Conservation (phyloP, 2,113 vertebrate species). For the Syrmaticus mikado region DNA sequence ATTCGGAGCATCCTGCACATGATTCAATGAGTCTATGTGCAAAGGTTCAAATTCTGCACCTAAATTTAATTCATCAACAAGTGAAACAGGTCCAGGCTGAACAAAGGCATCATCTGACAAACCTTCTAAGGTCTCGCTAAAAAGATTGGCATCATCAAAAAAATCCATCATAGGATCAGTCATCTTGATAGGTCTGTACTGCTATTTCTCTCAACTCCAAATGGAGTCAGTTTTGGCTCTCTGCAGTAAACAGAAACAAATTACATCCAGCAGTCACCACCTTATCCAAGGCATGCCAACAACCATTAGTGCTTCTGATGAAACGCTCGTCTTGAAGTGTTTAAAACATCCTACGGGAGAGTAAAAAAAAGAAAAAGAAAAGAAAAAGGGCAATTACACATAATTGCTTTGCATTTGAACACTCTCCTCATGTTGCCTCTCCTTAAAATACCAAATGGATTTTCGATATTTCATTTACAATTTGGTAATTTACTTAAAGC, state of each 20-base stretch:
- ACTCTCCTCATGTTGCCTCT: neutral
- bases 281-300: constrained; percentile 74
- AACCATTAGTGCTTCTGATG: constrained; percentile 70
- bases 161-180: constrained; percentile 95
- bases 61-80: constrained; percentile 96
- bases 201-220: constrained; percentile 70
- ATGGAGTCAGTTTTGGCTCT: constrained; percentile 67
- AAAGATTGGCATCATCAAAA: constrained; percentile 96
- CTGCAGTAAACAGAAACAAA: constrained; percentile 53
- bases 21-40: constrained; percentile 87
- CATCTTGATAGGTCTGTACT: constrained; percentile 79
- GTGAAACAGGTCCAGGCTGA: constrained; percentile 88
- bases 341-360: constrained; percentile 10
- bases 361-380: no score
- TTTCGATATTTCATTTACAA: neutral
- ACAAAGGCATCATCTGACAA: constrained; percentile 92
- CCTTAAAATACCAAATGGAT: neutral
- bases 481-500: neutral
- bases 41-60: constrained; percentile 93
- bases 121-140: constrained; percentile 92
- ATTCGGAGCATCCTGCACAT: constrained; percentile 85
- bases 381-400: neutral
- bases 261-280: constrained; percentile 71
- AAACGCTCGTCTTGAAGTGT: constrained; percentile 36
- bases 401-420: neutral